phyloP scores from a whole-genome alignment of 2,113 vertebrate species.

The Daboia siamensis region DNA sequence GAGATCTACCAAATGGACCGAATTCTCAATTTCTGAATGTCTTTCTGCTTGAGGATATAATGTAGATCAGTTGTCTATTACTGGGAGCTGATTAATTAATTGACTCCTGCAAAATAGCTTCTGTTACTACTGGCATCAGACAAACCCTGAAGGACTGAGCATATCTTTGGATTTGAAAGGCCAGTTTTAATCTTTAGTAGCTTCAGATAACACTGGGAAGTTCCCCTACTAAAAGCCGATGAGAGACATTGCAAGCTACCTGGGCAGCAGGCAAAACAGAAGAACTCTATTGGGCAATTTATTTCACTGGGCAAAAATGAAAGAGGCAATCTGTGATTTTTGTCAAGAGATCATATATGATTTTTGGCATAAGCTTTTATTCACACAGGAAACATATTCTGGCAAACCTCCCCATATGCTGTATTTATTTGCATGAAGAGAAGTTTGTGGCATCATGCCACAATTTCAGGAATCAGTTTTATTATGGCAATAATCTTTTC shows the following conservation, averaged over 20 bases:
- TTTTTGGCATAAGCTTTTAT: slow-evolving; percentile 34
- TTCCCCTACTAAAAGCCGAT: neutral
- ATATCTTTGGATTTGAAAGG: neutral
- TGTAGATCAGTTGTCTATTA: neutral
- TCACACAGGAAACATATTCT: slow-evolving; percentile 22
- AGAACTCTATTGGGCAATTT: neutral
- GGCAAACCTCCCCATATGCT: slow-evolving; percentile 39
- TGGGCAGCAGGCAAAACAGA: neutral
- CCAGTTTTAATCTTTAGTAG: neutral
- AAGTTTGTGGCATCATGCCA: neutral
- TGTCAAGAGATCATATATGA: slow-evolving; percentile 30
- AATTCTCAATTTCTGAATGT: neutral
- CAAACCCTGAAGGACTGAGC: neutral
- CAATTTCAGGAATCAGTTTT: slow-evolving; percentile 30
- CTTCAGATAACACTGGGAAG: neutral
- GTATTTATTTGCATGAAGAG: slow-evolving; percentile 40
- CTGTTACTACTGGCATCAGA: neutral
- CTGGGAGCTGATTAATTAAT: neutral
- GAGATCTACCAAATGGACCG: neutral
- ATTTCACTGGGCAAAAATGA: neutral
- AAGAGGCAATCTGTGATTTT: slow-evolving; percentile 45
- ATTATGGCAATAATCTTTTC: slow-evolving; percentile 47
- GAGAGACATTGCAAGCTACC: neutral
- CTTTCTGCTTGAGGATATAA: neutral
- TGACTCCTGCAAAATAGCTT: neutral